These are phyloP conservation scores for Calliphora vomitoria DNA, from an alignment of 2,888 invertebrate species.

Conservation along the genomic window DNA sequence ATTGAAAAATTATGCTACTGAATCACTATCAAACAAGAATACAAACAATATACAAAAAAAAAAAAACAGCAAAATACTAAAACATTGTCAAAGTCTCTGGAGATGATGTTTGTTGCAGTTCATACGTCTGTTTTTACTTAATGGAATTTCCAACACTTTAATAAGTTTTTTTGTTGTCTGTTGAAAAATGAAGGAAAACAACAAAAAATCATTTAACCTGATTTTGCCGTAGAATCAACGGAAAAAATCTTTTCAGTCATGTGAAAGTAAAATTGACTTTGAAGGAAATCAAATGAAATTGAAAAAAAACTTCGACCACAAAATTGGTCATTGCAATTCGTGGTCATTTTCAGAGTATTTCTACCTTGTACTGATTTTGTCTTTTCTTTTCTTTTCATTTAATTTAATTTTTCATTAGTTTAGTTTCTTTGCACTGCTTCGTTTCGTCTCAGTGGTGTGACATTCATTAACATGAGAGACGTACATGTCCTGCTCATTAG, in stretches of 20 bases:
- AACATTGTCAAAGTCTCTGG: slow-evolving; percentile 54
- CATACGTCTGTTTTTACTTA: slow-evolving; percentile 37
- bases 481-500: slow-evolving; percentile 73
- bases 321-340: slow-evolving; percentile 46
- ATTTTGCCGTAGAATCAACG: slow-evolving; percentile 35
- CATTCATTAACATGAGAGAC: slow-evolving; percentile 63
- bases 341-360: slow-evolving; percentile 23
- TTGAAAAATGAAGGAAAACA: background rate
- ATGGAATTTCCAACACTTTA: slow-evolving; percentile 59
- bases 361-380: slow-evolving; percentile 7
- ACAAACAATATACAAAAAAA: background rate
- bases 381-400: background rate
- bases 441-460: slow-evolving; percentile 43
- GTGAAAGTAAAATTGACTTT: slow-evolving; percentile 71
- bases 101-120: slow-evolving; percentile 30
- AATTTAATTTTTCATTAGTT: slow-evolving; percentile 41
- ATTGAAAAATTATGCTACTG: slow-evolving; percentile 71
- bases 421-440: slow-evolving; percentile 32
- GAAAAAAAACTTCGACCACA: slow-evolving; percentile 45
- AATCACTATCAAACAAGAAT: slow-evolving; percentile 49
- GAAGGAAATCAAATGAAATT: slow-evolving; percentile 66
- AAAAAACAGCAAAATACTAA: background rate
- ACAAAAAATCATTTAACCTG: slow-evolving; percentile 53
- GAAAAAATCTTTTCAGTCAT: slow-evolving; percentile 30
- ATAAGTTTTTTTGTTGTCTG: slow-evolving; percentile 29